These are phyloP conservation scores for Antidorcas marsupialis DNA, from an alignment of 2,113 vertebrate genomes.

Conservation along the genomic window DNA sequence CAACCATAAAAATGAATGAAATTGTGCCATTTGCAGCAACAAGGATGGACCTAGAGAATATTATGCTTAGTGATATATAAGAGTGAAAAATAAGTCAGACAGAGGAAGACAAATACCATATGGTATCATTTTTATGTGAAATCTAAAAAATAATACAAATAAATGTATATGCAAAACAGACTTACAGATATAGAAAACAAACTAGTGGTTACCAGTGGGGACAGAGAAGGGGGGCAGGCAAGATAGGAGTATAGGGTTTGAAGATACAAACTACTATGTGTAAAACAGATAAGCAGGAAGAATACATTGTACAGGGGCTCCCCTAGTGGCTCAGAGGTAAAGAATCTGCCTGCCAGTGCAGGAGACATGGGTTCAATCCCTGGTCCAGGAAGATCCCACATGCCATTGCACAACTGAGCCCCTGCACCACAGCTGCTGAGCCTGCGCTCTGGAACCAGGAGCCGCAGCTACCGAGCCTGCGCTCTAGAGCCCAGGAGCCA, in stretches of 20 bases:
- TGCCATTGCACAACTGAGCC: not conserved
- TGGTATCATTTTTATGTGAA: not conserved
- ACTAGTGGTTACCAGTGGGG: not conserved
- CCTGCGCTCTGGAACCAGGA: too few relatives aligned
- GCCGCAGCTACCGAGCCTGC: not conserved
- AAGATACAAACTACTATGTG: not conserved
- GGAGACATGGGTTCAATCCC: not conserved
- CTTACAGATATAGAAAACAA: not conserved
- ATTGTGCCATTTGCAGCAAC: not conserved
- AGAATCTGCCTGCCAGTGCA: not conserved
- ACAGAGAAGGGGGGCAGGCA: not conserved
- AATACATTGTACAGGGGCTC: not conserved
- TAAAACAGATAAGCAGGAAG: not conserved
- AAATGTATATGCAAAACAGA: not conserved
- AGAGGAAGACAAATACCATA: not conserved
- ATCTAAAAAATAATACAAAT: not conserved
- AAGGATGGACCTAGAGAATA: not conserved
- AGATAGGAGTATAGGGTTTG: not conserved
- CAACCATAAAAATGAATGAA: not conserved
- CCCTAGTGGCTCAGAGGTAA: not conserved
- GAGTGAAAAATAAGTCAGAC: not conserved
- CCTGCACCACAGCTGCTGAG: not conserved
- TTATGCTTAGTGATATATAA: not conserved
- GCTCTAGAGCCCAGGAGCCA: too few relatives aligned
- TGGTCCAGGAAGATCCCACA: not conserved